Conservation (phyloP, 2,113 vertebrate species). For the Elephas maximus region DNA sequence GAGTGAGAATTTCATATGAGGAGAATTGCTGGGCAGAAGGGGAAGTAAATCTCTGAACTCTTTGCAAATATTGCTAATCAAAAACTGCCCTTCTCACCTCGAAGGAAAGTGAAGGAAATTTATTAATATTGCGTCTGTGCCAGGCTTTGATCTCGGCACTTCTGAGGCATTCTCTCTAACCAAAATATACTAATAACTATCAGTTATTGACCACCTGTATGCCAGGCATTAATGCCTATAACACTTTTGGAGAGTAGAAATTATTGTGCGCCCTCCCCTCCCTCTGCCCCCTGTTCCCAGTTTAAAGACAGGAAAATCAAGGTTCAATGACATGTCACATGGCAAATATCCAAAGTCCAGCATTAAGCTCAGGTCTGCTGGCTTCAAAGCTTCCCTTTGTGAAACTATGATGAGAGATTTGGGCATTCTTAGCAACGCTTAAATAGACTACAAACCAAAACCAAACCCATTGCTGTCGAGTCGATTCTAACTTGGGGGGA, state of each 20-base stretch:
- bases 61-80: not conserved
- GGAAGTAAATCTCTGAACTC: not conserved
- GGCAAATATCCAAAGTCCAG: not conserved
- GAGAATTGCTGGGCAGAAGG: not conserved
- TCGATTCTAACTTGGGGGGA: not conserved
- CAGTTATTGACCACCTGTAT: not conserved
- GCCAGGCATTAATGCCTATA: not conserved
- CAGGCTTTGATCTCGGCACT: conserved; percentile 31
- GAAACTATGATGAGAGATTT: not conserved
- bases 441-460: not conserved
- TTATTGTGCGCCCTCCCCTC: not conserved
- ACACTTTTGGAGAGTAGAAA: not conserved
- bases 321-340: not conserved
- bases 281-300: too few relatives aligned
- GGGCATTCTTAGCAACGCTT: not conserved
- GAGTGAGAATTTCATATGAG: not conserved
- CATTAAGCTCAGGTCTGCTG: not conserved
- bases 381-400: not conserved
- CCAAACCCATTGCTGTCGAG: too few relatives aligned
- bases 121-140: not conserved
- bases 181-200: conserved; percentile 36
- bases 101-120: not conserved
- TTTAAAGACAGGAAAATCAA: not conserved
- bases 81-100: not conserved
- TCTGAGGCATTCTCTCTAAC: not conserved